Evolutionary conservation across 2,888 invertebrate species (phyloP), one percentile per base, ranked within the genome.

Genomic region (Drosophila neoperkinsi): DNA sequence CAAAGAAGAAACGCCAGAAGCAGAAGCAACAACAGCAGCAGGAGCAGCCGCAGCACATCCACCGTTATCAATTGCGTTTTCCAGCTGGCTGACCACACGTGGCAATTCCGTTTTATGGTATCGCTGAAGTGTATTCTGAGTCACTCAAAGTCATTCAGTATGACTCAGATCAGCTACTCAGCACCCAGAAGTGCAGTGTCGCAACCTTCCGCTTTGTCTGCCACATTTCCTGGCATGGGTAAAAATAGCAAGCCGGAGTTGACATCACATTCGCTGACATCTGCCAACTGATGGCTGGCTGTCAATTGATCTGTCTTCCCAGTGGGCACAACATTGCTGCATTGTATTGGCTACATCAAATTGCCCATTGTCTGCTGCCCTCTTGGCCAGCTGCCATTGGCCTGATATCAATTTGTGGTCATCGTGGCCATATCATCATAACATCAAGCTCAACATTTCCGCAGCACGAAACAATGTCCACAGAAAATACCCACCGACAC

Each of bases 371-470:
- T 55, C 34, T 36, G 49, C 36, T 65, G 77, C n/a, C 65, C 69
- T 46, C 36, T 61, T 58, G 55, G 53, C 66, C 56, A 41, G 34
- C 46, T 55, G 61, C 62, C 51, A 61, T 49, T 53, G 58, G 55
- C 3, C 63, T 67, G 73, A 70, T 80, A 83, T 74, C 87, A 81
- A 84, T 84, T 86, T 86, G 89, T 71, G 89, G 88, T 87, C 87
- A 84, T 67, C 66, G 51, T 34, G 41, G 36, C 30, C 71, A 62
- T 71, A 74, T 69, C 70, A 56, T 25, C 25, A 25, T 25, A 25
- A 25, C 70, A 77, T 72, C 76, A 71, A 59, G 73, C 67, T 57
- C 21, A 65, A 78, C 63, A 66, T 74, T 79, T 79, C 79, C 81
- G 77, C 50, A 46, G 60, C 41, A 31, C 59, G 16, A 49, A 50